Evolutionary conservation across 2,113 vertebrate species (phyloP).

Genomic region (Ailurus styani): DNA sequence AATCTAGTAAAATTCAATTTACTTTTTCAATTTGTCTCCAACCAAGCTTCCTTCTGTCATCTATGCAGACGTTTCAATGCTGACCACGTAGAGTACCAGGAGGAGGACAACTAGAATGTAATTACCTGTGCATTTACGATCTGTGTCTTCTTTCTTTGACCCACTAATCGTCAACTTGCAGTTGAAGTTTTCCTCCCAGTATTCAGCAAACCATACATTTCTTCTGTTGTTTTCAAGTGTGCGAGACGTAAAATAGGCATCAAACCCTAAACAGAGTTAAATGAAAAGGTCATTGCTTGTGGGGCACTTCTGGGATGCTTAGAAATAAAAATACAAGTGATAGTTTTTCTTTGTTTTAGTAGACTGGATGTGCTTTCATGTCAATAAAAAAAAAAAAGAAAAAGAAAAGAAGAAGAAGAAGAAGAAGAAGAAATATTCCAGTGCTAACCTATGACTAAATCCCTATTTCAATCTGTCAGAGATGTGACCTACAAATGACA

Average conservation of each 20-base stretch:
- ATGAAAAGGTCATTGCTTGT: constrained; percentile 9
- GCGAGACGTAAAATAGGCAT: constrained; percentile 92
- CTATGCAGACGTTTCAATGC: not conserved
- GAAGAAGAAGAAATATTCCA: not conserved
- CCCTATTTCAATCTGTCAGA: not conserved
- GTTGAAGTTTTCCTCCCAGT: constrained; percentile 99
- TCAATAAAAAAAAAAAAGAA: not conserved
- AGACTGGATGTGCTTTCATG: not conserved
- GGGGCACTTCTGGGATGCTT: rapidly evolving
- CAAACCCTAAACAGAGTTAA: constrained; percentile 86
- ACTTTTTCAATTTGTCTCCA: constrained; percentile 64
- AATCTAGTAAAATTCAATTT: constrained; percentile 69
- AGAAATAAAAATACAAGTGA: not conserved
- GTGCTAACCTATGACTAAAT: not conserved
- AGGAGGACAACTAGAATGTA: constrained; percentile 27
- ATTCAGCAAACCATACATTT: constrained; percentile 98
- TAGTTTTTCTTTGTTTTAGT: not conserved
- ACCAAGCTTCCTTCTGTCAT: constrained; percentile 47
- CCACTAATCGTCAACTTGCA: constrained; percentile 96
- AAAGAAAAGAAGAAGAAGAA: not conserved
- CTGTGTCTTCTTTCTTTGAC: constrained; percentile 94
- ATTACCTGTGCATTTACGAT: constrained; percentile 95
- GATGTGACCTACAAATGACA: not conserved
- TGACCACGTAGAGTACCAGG: not conserved
- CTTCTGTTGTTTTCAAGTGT: constrained; percentile 96